These are phyloP conservation scores for Itoplectis maculator DNA, from an alignment of 2,888 invertebrate genomes.

Conservation along the genomic window DNA sequence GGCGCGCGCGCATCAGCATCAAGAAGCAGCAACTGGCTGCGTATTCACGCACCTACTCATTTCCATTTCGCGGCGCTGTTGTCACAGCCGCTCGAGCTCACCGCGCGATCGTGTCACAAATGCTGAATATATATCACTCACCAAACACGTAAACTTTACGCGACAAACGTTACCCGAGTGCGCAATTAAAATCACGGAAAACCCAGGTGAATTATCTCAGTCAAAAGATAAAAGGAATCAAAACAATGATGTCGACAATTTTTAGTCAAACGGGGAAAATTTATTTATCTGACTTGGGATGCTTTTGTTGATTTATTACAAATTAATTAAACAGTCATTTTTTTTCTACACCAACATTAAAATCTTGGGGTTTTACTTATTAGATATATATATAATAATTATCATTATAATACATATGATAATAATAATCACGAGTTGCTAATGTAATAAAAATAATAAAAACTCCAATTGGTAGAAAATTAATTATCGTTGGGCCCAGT, in stretches of 20 bases:
- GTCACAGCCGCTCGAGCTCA: constrained; percentile 3
- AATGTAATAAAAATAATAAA: background rate
- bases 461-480: background rate
- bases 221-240: too few relatives aligned
- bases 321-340: too few relatives aligned
- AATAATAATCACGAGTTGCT: background rate
- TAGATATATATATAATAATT: background rate
- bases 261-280: too few relatives aligned
- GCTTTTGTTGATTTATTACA: too few relatives aligned
- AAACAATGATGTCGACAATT: background rate
- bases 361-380: too few relatives aligned
- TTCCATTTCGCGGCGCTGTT: constrained; percentile 33
- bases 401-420: background rate
- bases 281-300: too few relatives aligned
- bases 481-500: background rate
- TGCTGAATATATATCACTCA: constrained; percentile 3
- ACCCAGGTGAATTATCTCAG: background rate
- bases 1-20: constrained; percentile 33
- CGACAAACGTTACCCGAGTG: constrained; percentile 8
- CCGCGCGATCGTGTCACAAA: constrained; percentile 21
- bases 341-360: too few relatives aligned
- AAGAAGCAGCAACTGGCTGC: constrained; percentile 11
- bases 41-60: constrained; percentile 45
- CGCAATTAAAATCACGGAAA: background rate
- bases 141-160: constrained; percentile 48